Evolutionary conservation across 2,797 vertebrate genomes (phyloP).

Genomic region (Brachymystax lenok): DNA sequence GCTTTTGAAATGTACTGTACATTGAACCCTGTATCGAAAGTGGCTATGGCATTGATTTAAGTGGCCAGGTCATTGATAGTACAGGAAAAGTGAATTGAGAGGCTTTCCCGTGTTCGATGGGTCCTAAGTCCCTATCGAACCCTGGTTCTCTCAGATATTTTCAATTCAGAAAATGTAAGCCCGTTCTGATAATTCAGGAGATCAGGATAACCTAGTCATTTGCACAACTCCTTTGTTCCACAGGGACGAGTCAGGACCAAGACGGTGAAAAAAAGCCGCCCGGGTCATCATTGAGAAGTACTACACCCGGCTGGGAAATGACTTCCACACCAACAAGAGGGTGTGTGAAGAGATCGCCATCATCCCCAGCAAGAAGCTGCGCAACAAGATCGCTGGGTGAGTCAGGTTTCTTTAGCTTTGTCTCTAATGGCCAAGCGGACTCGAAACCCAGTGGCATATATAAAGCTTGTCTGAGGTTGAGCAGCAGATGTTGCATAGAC

Average conservation of each 20-base stretch:
- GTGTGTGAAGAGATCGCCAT: slow-evolving; percentile 98
- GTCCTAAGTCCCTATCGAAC: slow-evolving; percentile 63
- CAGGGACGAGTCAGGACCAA: slow-evolving; percentile 96
- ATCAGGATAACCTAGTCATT: background rate
- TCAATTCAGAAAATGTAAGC: background rate
- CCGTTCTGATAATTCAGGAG: background rate
- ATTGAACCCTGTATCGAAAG: slow-evolving; percentile 60
- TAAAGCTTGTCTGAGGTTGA: too few species aligned
- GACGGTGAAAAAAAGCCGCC: slow-evolving; percentile 94
- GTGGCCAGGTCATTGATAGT: slow-evolving; percentile 63
- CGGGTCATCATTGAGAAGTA: slow-evolving; percentile 98
- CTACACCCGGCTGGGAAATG: slow-evolving; percentile 93
- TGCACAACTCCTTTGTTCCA: background rate
- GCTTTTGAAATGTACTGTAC: background rate
- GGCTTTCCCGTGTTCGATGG: slow-evolving; percentile 71
- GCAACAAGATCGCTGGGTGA: slow-evolving; percentile 96
- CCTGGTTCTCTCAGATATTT: slow-evolving; percentile 72
- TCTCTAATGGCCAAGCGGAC: too few species aligned
- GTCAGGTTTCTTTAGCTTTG: background rate
- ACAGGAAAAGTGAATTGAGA: slow-evolving; percentile 62
- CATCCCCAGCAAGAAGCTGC: slow-evolving; percentile 96
- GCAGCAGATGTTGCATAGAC: too few species aligned
- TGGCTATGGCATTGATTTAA: slow-evolving; percentile 52
- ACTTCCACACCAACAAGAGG: slow-evolving; percentile 97
- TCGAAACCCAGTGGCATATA: too few species aligned